Conservation (phyloP, 2,888 invertebrate species). For the Chloroclysta siterata region DNA sequence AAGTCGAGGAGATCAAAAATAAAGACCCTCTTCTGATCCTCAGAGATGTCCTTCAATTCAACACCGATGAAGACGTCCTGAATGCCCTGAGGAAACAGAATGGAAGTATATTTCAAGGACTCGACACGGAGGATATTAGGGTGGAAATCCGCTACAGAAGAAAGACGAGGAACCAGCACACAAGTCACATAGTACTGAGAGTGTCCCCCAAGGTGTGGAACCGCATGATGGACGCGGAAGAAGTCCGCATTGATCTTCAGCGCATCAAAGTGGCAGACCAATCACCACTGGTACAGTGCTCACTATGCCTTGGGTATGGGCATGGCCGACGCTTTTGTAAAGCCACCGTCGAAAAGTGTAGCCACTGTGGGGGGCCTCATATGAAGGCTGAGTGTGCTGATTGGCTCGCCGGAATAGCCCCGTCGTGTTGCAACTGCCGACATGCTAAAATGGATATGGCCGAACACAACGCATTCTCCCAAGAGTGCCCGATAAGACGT, state of each 20-base stretch:
- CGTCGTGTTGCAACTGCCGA: no score
- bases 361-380: no score
- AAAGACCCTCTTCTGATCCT: no score
- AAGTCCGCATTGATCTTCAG: constrained; percentile 10
- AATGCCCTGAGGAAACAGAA: not conserved
- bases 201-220: constrained; percentile 7
- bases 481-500: not conserved
- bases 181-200: not conserved
- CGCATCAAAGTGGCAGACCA: constrained; percentile 4
- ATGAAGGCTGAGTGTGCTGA: no score
- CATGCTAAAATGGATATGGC: not conserved
- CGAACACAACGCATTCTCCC: not conserved
- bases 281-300: constrained; percentile 6
- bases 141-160: not conserved
- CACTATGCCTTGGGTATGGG: constrained; percentile 8
- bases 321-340: constrained; percentile 2
- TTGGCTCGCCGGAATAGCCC: no score
- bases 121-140: not conserved
- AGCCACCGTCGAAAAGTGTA: no score
- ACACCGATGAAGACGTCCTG: not conserved
- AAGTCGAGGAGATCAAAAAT: no score
- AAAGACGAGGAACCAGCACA: not conserved
- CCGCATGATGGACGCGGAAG: not conserved
- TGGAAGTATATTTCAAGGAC: not conserved
- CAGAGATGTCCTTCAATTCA: not conserved